Conservation (phyloP, 2,888 invertebrate genomes). For the Meloe dianella region DNA sequence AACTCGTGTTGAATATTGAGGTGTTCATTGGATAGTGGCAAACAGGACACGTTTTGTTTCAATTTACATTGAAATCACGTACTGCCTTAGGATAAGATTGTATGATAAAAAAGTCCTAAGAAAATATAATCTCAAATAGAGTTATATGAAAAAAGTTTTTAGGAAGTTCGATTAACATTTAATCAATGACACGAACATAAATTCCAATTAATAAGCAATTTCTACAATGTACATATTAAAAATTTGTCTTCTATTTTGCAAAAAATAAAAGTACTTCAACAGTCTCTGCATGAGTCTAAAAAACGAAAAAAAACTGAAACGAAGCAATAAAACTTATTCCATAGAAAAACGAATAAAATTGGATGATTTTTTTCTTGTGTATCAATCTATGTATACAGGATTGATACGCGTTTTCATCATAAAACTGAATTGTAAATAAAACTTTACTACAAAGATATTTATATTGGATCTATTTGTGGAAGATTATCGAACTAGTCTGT, state of each 20-base stretch:
- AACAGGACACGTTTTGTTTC: background rate
- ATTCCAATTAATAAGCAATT: background rate
- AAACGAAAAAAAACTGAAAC: background rate
- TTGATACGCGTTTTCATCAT: background rate
- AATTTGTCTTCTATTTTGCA: background rate
- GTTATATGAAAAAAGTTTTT: background rate
- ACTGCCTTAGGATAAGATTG: background rate
- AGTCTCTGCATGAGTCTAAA: too few relatives aligned
- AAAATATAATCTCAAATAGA: background rate
- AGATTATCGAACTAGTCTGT: background rate
- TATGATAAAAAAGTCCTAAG: background rate
- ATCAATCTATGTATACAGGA: background rate
- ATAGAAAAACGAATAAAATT: background rate
- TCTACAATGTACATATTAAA: background rate
- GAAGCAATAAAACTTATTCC: background rate
- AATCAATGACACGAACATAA: background rate
- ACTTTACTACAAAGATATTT: background rate
- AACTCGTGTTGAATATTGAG: background rate
- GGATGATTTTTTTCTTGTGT: background rate
- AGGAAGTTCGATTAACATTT: background rate
- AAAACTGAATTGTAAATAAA: background rate
- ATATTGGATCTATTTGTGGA: background rate
- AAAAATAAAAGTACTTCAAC: background rate
- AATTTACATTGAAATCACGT: conserved; percentile 1
- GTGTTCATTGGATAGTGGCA: background rate